Conservation (phyloP, 2,888 invertebrate species). For the Linnaemya tessellans region DNA sequence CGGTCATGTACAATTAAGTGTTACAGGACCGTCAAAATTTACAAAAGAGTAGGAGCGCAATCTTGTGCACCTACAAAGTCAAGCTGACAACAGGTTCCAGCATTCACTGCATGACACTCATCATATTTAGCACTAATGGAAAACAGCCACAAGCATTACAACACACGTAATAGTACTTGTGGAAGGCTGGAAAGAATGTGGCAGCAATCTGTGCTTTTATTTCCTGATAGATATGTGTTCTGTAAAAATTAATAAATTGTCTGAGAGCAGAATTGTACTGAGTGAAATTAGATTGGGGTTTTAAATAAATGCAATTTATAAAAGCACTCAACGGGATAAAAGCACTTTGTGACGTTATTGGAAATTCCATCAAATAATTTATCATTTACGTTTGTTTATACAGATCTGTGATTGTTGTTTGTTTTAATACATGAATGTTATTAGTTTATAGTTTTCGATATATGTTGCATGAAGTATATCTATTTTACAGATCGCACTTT, state of each 20-base stretch:
- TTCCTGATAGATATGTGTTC: slow-evolving; percentile 24
- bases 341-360: slow-evolving; percentile 73
- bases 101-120: slow-evolving; percentile 19
- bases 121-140: slow-evolving; percentile 57
- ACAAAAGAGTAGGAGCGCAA: background rate
- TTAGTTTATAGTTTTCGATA: background rate
- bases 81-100: slow-evolving; percentile 9
- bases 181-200: background rate
- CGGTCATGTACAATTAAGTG: slow-evolving; percentile 71
- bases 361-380: slow-evolving; percentile 73
- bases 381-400: slow-evolving; percentile 14
- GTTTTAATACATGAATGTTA: background rate
- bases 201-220: no score
- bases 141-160: slow-evolving; percentile 62
- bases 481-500: no score
- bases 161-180: slow-evolving; percentile 20
- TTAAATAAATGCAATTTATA: slow-evolving; percentile 75
- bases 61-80: slow-evolving; percentile 21
- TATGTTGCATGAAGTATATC: background rate
- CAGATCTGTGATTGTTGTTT: background rate
- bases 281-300: slow-evolving; percentile 65
- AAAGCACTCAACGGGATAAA: slow-evolving; percentile 75
- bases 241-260: slow-evolving; percentile 45
- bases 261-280: slow-evolving; percentile 15
- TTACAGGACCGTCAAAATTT: slow-evolving; percentile 16